These are phyloP conservation scores for Acanthosepion lycidas DNA, from an alignment of 2,888 invertebrate genomes.

Conservation along the genomic window DNA sequence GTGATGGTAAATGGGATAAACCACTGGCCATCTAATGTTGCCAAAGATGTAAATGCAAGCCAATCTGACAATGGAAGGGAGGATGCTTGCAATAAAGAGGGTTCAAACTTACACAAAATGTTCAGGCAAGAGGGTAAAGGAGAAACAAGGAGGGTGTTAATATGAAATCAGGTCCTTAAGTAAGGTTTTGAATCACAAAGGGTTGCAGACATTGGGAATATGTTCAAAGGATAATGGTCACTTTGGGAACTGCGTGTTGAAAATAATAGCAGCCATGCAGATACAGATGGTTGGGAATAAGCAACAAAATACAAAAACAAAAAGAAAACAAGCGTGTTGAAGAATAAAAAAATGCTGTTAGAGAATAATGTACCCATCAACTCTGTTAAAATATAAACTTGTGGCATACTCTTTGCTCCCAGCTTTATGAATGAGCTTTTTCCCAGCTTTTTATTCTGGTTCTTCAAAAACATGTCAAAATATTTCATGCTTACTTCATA, in stretches of 20 bases:
- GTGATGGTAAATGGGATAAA: conserved; percentile 22
- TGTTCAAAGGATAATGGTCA: neutral
- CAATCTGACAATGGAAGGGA: conserved; percentile 9
- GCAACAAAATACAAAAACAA: neutral
- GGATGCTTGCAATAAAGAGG: neutral
- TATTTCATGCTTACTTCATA: neutral
- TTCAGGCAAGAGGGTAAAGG: neutral
- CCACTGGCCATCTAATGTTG: conserved; percentile 10
- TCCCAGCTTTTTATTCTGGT: neutral
- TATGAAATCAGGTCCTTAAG: neutral
- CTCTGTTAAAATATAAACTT: conserved; percentile 5
- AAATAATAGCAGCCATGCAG: conserved; percentile 23
- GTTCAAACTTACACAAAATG: neutral
- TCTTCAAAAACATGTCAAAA: neutral
- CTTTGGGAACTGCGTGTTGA: neutral
- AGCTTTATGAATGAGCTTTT: neutral
- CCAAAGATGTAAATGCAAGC: conserved; percentile 33
- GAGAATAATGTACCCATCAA: conserved; percentile 33
- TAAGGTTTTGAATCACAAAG: conserved; percentile 18
- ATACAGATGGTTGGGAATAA: conserved; percentile 33
- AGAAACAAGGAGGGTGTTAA: conserved; percentile 33
- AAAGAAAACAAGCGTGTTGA: neutral
- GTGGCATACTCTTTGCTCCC: conserved; percentile 33
- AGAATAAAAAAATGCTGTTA: neutral
- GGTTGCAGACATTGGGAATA: conserved; percentile 17